Percentiles rank a stretch among this genome's conserved stretches.
phyloP scores from a whole-genome alignment of 2,888 invertebrate species.

The Cantharis lateralis region DNA sequence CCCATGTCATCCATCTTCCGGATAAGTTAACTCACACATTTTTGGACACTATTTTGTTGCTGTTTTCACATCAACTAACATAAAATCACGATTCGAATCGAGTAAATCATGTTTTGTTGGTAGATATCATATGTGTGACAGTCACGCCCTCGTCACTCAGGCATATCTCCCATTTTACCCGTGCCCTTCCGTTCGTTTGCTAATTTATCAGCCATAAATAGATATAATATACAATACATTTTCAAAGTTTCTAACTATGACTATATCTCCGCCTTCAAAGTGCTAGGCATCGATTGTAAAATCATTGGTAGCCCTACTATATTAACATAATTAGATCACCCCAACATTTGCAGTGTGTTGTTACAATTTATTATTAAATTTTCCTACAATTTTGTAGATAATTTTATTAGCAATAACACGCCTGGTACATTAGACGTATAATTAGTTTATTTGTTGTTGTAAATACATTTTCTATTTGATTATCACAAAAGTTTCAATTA shows the following conservation, averaged over 20 bases:
- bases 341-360: slow-evolving; percentile 28
- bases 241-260: slow-evolving; percentile 20
- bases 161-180: slow-evolving; percentile 51
- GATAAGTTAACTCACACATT: neutral
- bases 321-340: slow-evolving; percentile 29
- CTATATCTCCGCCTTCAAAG: slow-evolving; percentile 4
- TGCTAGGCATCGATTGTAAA: slow-evolving; percentile 8
- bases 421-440: slow-evolving; percentile 40
- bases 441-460: slow-evolving; percentile 36
- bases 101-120: slow-evolving; percentile 47
- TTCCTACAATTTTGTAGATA: slow-evolving; percentile 27
- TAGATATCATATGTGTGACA: slow-evolving; percentile 46
- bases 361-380: slow-evolving; percentile 32
- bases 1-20: neutral
- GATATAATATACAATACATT: slow-evolving; percentile 20
- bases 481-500: slow-evolving; percentile 13
- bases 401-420: slow-evolving; percentile 38
- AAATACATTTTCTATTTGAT: slow-evolving; percentile 14
- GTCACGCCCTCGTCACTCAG: slow-evolving; percentile 55
- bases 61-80: slow-evolving; percentile 35
- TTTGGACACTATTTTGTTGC: slow-evolving; percentile 21
- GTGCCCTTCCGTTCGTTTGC: slow-evolving; percentile 49
- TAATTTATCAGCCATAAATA: slow-evolving; percentile 30
- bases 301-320: slow-evolving; percentile 27
- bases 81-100: slow-evolving; percentile 43